These are phyloP conservation scores for Meta bourneti DNA, from an alignment of 2,888 invertebrate genomes.

Conservation along the genomic window DNA sequence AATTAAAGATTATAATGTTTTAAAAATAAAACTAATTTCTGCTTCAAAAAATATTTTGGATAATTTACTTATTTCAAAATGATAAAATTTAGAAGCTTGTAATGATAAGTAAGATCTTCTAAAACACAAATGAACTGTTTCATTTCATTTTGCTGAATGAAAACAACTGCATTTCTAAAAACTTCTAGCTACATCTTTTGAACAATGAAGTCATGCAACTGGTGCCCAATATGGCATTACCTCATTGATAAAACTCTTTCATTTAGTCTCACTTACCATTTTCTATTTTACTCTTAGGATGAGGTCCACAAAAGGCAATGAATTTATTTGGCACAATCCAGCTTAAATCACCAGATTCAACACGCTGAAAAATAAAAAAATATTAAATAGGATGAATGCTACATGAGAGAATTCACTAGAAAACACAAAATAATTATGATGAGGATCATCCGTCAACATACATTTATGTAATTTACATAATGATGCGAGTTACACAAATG, in stretches of 20 bases:
- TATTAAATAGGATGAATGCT: neutral
- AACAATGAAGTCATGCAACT: too few species aligned
- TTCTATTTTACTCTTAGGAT: constrained; percentile 91
- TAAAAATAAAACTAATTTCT: neutral
- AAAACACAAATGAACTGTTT: too few species aligned
- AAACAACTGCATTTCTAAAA: too few species aligned
- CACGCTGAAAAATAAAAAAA: constrained; percentile 84
- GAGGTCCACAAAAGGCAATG: constrained; percentile 98
- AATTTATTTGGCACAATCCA: constrained; percentile 99
- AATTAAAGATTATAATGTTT: neutral
- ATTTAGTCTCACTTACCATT: constrained; percentile 44
- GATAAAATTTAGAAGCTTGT: neutral
- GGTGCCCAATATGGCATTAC: too few species aligned
- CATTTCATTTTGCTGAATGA: too few species aligned
- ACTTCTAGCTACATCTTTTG: too few species aligned
- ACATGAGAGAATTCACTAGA: neutral
- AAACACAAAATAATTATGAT: neutral
- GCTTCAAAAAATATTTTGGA: neutral
- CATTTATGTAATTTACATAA: neutral
- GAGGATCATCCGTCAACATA: neutral
- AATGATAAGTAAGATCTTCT: too few species aligned
- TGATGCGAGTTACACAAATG: too few species aligned
- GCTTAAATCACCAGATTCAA: constrained; percentile 98
- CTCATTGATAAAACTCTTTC: too few species aligned
- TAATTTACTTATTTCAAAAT: neutral